Conservation (phyloP, 1,140 invertebrate species). For the Geopemphigus sp. region DNA sequence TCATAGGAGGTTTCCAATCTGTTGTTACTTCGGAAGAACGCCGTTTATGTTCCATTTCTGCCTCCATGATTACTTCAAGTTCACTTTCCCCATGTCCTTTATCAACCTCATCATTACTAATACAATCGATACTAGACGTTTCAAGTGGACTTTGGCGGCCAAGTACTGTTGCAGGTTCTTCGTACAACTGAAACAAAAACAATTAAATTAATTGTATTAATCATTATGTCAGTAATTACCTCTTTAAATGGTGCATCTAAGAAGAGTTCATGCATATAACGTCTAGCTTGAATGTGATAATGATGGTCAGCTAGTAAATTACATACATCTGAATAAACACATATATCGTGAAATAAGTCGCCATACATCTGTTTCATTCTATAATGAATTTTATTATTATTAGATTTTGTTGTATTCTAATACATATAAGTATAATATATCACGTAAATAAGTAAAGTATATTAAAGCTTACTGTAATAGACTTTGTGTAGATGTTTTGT, state of each 20-base stretch:
- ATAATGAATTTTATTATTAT: conserved; percentile 51
- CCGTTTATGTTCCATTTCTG: conserved; percentile 30
- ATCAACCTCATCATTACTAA: conserved; percentile 17
- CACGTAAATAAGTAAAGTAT: neutral
- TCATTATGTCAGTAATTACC: conserved; percentile 55
- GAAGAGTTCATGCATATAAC: conserved; percentile 93
- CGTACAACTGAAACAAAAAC: conserved; percentile 6
- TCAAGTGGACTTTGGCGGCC: conserved; percentile 19
- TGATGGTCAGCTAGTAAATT: conserved; percentile 73
- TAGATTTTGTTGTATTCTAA: too few relatives aligned
- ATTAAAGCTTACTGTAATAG: conserved; percentile 60
- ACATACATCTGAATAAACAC: conserved; percentile 90
- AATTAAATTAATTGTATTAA: neutral
- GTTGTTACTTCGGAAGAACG: conserved; percentile 23
- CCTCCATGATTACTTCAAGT: conserved; percentile 46
- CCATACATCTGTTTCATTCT: conserved; percentile 85
- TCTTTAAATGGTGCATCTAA: conserved; percentile 77
- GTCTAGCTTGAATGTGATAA: conserved; percentile 77
- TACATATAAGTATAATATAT: neutral
- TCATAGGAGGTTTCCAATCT: conserved; percentile 1
- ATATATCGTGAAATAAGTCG: conserved; percentile 79
- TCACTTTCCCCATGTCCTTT: conserved; percentile 31
- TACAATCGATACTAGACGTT: conserved; percentile 18
- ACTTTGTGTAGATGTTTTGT: conserved; percentile 65
- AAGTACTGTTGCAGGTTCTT: conserved; percentile 34